phyloP scores from a whole-genome alignment of 2,113 vertebrate genomes.

The Archocentrus centrarchus region DNA sequence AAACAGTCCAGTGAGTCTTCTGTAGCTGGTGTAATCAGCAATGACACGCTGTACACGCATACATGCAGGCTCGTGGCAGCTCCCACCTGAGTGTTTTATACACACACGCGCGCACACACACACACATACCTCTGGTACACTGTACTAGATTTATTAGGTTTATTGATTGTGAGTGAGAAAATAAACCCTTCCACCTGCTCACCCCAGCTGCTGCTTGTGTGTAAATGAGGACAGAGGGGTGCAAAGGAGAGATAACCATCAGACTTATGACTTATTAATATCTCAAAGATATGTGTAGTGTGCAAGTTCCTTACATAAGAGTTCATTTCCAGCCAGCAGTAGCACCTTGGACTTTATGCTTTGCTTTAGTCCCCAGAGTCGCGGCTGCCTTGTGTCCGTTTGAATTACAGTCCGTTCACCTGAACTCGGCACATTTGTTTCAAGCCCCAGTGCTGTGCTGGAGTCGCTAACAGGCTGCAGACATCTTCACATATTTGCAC shows the following conservation, averaged over 20 bases:
- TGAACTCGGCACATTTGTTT: neutral
- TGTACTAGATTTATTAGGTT: neutral
- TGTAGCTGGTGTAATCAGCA: constrained; percentile 1
- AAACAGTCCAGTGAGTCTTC: constrained; percentile 33
- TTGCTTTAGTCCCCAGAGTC: constrained; percentile 17
- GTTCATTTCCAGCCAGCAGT: constrained; percentile 42
- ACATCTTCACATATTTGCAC: constrained; percentile 57
- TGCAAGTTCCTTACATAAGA: constrained; percentile 58
- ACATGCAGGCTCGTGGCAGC: neutral
- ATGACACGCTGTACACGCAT: constrained; percentile 19
- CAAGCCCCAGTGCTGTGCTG: constrained; percentile 9
- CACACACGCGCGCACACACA: neutral
- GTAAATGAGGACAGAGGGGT: constrained; percentile 30
- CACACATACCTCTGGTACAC: neutral
- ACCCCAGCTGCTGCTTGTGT: neutral
- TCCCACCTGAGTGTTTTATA: neutral
- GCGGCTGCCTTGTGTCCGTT: constrained; percentile 31
- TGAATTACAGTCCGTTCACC: constrained; percentile 36
- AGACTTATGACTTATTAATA: constrained; percentile 71
- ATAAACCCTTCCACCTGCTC: neutral
- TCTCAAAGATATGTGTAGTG: constrained; percentile 10
- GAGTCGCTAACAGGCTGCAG: constrained; percentile 46
- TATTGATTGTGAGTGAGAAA: constrained; percentile 20
- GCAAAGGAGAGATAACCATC: constrained; percentile 25
- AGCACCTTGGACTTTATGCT: constrained; percentile 32